These are phyloP conservation scores for Hecatera dysodea DNA, from an alignment of 2,888 invertebrate species.

Conservation along the genomic window DNA sequence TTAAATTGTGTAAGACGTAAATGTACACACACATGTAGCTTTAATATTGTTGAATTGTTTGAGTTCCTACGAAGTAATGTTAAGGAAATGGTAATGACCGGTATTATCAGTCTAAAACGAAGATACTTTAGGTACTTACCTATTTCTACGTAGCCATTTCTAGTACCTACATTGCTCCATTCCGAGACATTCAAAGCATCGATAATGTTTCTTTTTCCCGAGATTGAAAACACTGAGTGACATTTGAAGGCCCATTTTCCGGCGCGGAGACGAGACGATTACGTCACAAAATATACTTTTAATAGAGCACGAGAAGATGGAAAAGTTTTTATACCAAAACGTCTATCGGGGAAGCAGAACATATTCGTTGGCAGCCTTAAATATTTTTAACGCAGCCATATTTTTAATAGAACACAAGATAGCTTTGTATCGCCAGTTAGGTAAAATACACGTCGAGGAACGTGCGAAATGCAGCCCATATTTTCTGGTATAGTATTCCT, in stretches of 20 bases:
- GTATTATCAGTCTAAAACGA: not conserved
- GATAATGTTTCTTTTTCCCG: constrained; percentile 21
- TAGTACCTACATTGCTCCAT: constrained; percentile 14
- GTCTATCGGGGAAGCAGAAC: constrained; percentile 1
- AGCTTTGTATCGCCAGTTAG: constrained; percentile 32
- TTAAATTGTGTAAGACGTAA: too few species aligned
- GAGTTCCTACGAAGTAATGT: too few species aligned
- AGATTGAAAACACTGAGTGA: constrained; percentile 46
- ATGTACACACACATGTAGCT: too few species aligned
- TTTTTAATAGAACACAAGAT: constrained; percentile 23
- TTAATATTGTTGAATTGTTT: too few species aligned
- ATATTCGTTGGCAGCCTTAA: constrained; percentile 4
- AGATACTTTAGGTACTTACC: not conserved
- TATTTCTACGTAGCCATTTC: not conserved
- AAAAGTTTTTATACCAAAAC: constrained; percentile 21
- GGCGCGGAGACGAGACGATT: constrained; percentile 27
- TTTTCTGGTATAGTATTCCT: constrained; percentile 24
- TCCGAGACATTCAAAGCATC: constrained; percentile 25
- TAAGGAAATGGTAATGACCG: not conserved
- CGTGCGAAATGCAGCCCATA: constrained; percentile 32
- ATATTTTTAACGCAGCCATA: constrained; percentile 23
- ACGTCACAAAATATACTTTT: constrained; percentile 47
- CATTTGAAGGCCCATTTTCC: constrained; percentile 57
- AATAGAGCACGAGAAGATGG: constrained; percentile 5
- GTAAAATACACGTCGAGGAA: constrained; percentile 28